These are phyloP conservation scores for Nephrotoma appendiculata DNA, from an alignment of 2,888 invertebrate species.

Conservation along the genomic window DNA sequence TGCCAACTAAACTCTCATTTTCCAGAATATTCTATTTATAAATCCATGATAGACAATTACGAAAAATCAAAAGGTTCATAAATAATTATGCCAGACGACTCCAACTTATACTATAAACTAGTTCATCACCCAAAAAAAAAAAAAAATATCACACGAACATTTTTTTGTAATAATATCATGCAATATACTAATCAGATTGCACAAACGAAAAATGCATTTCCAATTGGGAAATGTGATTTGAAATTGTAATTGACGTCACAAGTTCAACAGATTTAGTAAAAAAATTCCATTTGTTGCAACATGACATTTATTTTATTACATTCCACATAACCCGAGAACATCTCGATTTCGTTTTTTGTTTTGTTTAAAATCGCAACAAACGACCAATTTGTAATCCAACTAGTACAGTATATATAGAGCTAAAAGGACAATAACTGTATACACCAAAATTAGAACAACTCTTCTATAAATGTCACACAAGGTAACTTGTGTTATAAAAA, in stretches of 20 bases:
- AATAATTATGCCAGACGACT: no score
- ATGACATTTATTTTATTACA: neutral
- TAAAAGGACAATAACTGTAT: neutral
- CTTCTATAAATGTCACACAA: neutral
- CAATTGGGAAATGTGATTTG: neutral
- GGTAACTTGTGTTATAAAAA: neutral
- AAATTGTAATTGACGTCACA: neutral
- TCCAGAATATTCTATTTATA: no score
- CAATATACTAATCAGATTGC: neutral
- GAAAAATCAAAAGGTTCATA: no score
- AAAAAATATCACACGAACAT: no score
- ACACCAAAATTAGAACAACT: neutral
- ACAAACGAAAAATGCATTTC: neutral
- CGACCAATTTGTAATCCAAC: neutral
- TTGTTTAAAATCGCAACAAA: neutral
- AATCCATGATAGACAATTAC: no score
- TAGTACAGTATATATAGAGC: neutral
- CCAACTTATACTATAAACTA: no score
- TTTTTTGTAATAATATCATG: neutral
- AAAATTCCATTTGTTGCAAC: neutral
- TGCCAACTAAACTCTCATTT: no score
- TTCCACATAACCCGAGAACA: neutral
- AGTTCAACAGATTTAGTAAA: neutral
- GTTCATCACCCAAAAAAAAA: no score
- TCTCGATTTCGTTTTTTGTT: neutral